phyloP scores from a whole-genome alignment of 1,140 invertebrate species.

The Papilio glaucus region DNA sequence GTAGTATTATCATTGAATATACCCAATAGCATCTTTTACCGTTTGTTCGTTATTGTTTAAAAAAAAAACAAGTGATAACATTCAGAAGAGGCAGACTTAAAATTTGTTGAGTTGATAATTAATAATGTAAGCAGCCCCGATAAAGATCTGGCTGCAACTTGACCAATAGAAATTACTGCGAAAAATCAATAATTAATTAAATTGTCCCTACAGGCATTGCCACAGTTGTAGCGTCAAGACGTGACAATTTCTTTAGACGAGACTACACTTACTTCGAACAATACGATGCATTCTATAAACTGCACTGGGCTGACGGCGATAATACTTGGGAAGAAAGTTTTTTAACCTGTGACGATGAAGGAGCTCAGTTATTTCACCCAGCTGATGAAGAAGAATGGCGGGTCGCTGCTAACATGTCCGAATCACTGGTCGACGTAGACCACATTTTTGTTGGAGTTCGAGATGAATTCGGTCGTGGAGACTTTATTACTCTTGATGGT shows the following conservation, averaged over 20 bases:
- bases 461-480: conserved; percentile 44
- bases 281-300: conserved; percentile 52
- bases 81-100: too few species aligned
- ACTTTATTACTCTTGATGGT: conserved; percentile 51
- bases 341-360: conserved; percentile 47
- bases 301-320: conserved; percentile 38
- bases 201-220: conserved; percentile 7
- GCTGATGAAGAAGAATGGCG: conserved; percentile 41
- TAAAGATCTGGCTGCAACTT: too few species aligned
- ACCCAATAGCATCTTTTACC: background rate
- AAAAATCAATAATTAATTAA: background rate
- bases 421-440: background rate
- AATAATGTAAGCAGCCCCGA: too few species aligned
- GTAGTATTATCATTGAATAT: too few species aligned
- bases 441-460: conserved; percentile 48
- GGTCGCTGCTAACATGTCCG: conserved; percentile 41
- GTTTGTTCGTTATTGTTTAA: background rate
- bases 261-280: conserved; percentile 50
- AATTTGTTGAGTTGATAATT: too few species aligned
- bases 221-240: background rate
- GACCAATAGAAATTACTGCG: too few species aligned
- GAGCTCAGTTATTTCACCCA: conserved; percentile 44
- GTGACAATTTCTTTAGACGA: conserved; percentile 43
- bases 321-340: conserved; percentile 42
- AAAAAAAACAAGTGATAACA: too few species aligned